Conservation (phyloP, 1,140 invertebrate genomes). For the Uloborus diversus region DNA sequence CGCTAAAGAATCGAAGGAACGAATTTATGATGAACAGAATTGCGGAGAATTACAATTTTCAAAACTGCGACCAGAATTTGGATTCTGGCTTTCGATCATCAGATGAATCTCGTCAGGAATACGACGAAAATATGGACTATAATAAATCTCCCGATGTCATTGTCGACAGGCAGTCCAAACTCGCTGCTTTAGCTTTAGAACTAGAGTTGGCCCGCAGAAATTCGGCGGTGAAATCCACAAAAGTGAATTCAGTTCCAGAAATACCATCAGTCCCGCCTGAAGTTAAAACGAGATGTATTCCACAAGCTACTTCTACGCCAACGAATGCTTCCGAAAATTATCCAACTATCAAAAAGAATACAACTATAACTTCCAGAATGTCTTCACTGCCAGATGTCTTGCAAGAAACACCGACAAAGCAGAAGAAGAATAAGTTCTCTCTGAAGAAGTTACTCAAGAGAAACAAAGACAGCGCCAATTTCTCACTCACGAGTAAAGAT, state of each 20-base stretch:
- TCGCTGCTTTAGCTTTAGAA: conserved; percentile 49
- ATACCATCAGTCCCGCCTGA: not conserved
- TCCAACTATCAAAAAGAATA: conserved; percentile 4
- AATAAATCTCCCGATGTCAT: conserved; percentile 13
- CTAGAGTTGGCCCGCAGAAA: conserved; percentile 37
- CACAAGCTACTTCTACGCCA: not conserved
- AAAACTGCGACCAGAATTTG: too few relatives aligned
- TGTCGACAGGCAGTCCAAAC: conserved; percentile 58
- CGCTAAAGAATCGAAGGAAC: too few relatives aligned
- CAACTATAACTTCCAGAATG: conserved; percentile 10
- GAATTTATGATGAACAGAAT: too few relatives aligned
- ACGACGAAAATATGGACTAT: not conserved
- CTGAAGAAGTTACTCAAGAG: conserved; percentile 84
- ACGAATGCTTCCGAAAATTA: not conserved
- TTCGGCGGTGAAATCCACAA: conserved; percentile 50
- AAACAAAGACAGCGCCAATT: conserved; percentile 69
- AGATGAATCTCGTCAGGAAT: too few relatives aligned
- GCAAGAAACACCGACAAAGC: conserved; percentile 63
- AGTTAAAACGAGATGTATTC: not conserved
- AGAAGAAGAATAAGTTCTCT: conserved; percentile 75
- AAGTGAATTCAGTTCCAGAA: conserved; percentile 50
- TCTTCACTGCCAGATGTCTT: conserved; percentile 21
- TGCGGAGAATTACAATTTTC: too few relatives aligned
- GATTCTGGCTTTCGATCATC: too few relatives aligned
- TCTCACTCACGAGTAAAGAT: not conserved